Conservation (phyloP, 2,113 vertebrate genomes). For the Stomatorhinus ivindoensis region DNA sequence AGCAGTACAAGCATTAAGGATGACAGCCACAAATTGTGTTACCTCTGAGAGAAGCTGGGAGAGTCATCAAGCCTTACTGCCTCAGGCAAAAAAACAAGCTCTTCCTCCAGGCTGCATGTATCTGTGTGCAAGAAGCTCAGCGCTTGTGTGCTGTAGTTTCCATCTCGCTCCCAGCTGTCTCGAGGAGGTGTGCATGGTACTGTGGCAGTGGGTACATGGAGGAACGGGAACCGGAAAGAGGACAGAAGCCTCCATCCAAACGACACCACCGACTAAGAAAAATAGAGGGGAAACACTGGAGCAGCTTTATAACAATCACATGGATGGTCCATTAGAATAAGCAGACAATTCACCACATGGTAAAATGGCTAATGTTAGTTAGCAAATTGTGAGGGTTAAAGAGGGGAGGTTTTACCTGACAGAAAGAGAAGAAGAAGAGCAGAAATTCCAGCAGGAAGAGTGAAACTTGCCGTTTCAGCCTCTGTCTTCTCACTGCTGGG, state of each 20-base stretch:
- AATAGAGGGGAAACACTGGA: conserved; percentile 10
- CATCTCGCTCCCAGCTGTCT: conserved; percentile 50
- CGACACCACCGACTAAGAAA: conserved; percentile 31
- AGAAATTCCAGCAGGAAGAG: conserved; percentile 49
- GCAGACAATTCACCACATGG: neutral
- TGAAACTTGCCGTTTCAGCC: conserved; percentile 58
- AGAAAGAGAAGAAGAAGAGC: conserved; percentile 50
- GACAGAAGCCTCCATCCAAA: conserved; percentile 57
- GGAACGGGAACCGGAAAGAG: conserved; percentile 41
- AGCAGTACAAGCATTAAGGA: neutral
- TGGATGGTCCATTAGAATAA: neutral
- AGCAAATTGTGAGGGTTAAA: neutral
- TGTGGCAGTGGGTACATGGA: conserved; percentile 38
- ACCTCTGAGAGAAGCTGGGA: conserved; percentile 52
- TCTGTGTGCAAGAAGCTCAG: conserved; percentile 48
- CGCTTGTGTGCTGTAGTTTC: conserved; percentile 49
- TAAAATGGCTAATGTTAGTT: neutral
- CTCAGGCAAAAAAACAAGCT: conserved; percentile 40
- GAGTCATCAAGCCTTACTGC: conserved; percentile 34
- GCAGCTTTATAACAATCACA: neutral
- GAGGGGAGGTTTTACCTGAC: conserved; percentile 54
- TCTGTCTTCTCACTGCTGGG: conserved; percentile 55
- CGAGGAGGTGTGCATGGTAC: conserved; percentile 62
- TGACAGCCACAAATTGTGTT: neutral
- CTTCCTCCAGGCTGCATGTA: conserved; percentile 54